A percentile compares a stretch with the other conserved stretches of the same genome.
These are phyloP conservation scores for Emydura subglobosa DNA, from an alignment of 2,113 vertebrate genomes.

Conservation along the genomic window DNA sequence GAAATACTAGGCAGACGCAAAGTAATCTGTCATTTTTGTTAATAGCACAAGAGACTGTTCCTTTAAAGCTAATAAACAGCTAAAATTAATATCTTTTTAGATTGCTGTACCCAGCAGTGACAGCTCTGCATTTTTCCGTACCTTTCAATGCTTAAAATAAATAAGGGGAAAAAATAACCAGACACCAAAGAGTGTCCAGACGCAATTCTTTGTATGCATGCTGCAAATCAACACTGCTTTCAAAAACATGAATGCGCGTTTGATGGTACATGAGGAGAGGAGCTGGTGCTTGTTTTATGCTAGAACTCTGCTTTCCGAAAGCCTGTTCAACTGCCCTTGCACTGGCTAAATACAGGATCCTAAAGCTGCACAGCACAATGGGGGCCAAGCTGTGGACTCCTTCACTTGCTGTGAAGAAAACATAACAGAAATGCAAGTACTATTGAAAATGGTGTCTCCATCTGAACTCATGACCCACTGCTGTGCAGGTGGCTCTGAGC, in stretches of 20 bases:
- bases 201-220: conserved; percentile 9
- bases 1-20: neutral
- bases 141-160: conserved; percentile 6
- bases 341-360: neutral
- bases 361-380: neutral
- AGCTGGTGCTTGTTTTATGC: neutral
- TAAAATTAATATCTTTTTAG: conserved; percentile 46
- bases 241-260: neutral
- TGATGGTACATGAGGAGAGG: neutral
- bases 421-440: neutral
- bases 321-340: neutral
- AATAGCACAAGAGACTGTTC: neutral
- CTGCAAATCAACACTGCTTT: neutral
- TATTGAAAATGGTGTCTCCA: neutral
- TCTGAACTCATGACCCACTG: neutral
- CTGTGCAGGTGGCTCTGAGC: neutral
- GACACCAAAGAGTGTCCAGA: neutral
- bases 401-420: neutral
- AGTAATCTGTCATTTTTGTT: neutral
- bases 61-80: conserved; percentile 43
- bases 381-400: neutral
- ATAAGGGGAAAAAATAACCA: neutral
- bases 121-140: neutral
- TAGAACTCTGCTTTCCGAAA: neutral
- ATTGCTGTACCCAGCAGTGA: conserved; percentile 36